Conservation (phyloP, 2,113 vertebrate genomes). For the Poeciliopsis occidentalis region DNA sequence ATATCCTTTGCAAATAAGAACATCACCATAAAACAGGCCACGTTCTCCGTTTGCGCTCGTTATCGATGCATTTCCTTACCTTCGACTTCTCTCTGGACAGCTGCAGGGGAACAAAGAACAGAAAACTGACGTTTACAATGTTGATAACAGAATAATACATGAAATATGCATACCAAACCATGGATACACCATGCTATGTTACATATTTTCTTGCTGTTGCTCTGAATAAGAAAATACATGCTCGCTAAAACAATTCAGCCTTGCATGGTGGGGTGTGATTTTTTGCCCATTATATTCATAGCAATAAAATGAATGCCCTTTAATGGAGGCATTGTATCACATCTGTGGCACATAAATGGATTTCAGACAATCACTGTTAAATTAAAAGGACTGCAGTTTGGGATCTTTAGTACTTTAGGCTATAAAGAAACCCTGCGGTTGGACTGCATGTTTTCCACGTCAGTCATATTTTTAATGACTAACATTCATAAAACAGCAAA, state of each 20-base stretch:
- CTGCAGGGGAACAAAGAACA: slow-evolving; percentile 57
- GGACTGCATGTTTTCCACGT: not conserved
- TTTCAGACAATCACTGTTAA: not conserved
- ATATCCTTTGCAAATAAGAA: slow-evolving; percentile 49
- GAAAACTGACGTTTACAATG: slow-evolving; percentile 56
- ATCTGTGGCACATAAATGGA: not conserved
- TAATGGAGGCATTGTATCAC: slow-evolving; percentile 1
- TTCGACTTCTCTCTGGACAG: slow-evolving; percentile 80
- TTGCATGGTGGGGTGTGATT: not conserved
- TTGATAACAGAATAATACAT: slow-evolving; percentile 5
- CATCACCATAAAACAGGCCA: slow-evolving; percentile 43
- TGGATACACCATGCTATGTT: not conserved
- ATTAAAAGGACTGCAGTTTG: not conserved
- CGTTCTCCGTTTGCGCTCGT: slow-evolving; percentile 43
- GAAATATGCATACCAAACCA: not conserved
- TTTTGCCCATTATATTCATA: not conserved
- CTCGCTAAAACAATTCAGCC: slow-evolving; percentile 1
- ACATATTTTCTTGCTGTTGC: not conserved
- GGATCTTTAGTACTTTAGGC: not conserved
- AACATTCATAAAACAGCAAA: slow-evolving; percentile 2
- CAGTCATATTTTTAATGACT: slow-evolving; percentile 2
- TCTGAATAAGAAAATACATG: slow-evolving; percentile 8
- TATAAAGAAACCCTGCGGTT: not conserved
- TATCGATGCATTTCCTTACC: slow-evolving; percentile 76
- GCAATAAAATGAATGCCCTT: not conserved